These are phyloP conservation scores for Micrasema minimum DNA, from an alignment of 1,140 invertebrate genomes.

Conservation along the genomic window DNA sequence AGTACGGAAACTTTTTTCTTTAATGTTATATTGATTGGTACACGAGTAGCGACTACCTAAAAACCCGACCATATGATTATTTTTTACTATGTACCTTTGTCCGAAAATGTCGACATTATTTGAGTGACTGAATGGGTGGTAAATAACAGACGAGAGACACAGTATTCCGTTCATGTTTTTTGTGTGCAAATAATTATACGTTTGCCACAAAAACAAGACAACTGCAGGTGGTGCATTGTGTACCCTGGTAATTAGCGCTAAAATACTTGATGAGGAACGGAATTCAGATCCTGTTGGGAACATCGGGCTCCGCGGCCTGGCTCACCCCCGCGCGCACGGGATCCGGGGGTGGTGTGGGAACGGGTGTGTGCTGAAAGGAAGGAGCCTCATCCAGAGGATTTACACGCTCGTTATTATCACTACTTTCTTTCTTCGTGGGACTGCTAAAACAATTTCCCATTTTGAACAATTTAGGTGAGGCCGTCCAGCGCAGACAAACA, in stretches of 20 bases:
- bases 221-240: not conserved
- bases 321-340: constrained; percentile 70
- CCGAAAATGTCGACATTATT: not conserved
- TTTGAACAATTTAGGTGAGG: constrained; percentile 47
- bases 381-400: constrained; percentile 72
- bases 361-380: constrained; percentile 70
- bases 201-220: not conserved
- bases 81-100: not conserved
- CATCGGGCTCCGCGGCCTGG: constrained; percentile 70
- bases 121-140: not conserved
- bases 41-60: not conserved
- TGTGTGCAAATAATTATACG: not conserved
- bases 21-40: not conserved
- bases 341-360: constrained; percentile 74
- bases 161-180: not conserved
- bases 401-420: constrained; percentile 71
- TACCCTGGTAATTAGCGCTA: not conserved
- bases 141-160: not conserved
- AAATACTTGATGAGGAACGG: not conserved
- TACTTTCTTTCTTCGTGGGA: constrained; percentile 72
- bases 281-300: constrained; percentile 77
- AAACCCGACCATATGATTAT: not conserved
- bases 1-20: not conserved
- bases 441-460: constrained; percentile 82
- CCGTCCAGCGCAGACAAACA: constrained; percentile 37